Conservation (phyloP, 1,140 invertebrate species). For the Sesamia nonagrioides region DNA sequence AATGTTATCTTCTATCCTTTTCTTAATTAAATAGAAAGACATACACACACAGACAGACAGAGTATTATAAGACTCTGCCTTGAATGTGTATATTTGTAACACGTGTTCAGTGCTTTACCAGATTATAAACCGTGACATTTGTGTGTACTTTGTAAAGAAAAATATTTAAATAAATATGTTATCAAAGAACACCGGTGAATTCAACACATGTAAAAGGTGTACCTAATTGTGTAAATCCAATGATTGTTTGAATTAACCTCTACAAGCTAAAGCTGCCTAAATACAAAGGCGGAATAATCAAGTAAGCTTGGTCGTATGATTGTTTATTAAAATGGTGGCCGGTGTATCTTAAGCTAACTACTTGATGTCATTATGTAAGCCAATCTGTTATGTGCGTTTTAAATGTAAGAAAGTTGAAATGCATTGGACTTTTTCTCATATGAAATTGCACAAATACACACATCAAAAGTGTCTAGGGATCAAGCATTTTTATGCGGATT, state of each 20-base stretch:
- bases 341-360: constrained; percentile 27
- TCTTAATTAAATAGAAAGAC: too few species aligned
- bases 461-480: too few species aligned
- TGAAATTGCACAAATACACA: neutral
- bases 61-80: too few species aligned
- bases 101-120: neutral
- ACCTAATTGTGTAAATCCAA: neutral
- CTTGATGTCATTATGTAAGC: constrained; percentile 15
- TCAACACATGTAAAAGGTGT: neutral
- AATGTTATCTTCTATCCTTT: too few species aligned
- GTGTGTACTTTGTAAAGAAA: neutral
- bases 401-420: constrained; percentile 1
- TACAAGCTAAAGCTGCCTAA: constrained; percentile 42
- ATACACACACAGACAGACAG: too few species aligned
- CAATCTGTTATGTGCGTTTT: constrained; percentile 27
- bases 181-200: constrained; percentile 2
- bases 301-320: constrained; percentile 9
- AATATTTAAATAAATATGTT: neutral
- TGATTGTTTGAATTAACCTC: neutral
- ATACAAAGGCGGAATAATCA: constrained; percentile 28
- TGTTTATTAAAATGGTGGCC: neutral
- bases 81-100: too few species aligned
- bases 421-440: neutral
- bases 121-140: neutral
- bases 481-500: too few species aligned